Evolutionary conservation across 2,888 invertebrate genomes (phyloP).

Genomic region (Andricus curvator): DNA sequence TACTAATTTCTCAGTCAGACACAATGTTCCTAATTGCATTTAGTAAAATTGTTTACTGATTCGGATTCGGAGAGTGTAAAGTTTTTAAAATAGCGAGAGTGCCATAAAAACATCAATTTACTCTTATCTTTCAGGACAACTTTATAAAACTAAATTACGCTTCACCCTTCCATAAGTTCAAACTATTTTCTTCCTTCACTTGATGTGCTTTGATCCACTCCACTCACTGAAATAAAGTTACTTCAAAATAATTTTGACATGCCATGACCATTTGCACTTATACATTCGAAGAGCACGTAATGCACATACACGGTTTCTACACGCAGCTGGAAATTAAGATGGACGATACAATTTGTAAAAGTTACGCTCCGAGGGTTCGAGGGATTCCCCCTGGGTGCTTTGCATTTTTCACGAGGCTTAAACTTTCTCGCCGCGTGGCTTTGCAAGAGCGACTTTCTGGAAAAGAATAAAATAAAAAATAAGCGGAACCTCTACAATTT

Average conservation of each 20-base stretch:
- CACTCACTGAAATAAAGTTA: not conserved
- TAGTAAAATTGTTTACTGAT: too few relatives aligned
- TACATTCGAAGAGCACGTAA: not conserved
- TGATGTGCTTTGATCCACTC: not conserved
- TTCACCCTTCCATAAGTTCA: too few relatives aligned
- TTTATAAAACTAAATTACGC: not conserved
- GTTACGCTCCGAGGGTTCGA: conserved; percentile 39
- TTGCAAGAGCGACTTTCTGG: conserved; percentile 4
- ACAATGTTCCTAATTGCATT: too few relatives aligned
- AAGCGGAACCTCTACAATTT: conserved; percentile 20
- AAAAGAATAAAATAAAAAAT: conserved; percentile 15
- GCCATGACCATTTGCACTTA: not conserved
- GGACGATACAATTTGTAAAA: conserved; percentile 50
- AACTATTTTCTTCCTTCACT: not conserved
- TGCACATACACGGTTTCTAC: not conserved
- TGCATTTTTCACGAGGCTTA: conserved; percentile 47
- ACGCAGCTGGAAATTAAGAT: conserved; percentile 45
- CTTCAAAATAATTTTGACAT: conserved; percentile 10
- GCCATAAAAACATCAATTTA: not conserved
- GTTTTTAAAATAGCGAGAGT: too few relatives aligned
- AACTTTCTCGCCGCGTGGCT: conserved; percentile 39
- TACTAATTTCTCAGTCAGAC: too few relatives aligned
- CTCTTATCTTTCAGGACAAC: not conserved
- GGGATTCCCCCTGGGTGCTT: conserved; percentile 42
- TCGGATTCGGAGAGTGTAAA: too few relatives aligned